phyloP scores from a whole-genome alignment of 2,113 vertebrate species.

The Notarius lentiginosus region DNA sequence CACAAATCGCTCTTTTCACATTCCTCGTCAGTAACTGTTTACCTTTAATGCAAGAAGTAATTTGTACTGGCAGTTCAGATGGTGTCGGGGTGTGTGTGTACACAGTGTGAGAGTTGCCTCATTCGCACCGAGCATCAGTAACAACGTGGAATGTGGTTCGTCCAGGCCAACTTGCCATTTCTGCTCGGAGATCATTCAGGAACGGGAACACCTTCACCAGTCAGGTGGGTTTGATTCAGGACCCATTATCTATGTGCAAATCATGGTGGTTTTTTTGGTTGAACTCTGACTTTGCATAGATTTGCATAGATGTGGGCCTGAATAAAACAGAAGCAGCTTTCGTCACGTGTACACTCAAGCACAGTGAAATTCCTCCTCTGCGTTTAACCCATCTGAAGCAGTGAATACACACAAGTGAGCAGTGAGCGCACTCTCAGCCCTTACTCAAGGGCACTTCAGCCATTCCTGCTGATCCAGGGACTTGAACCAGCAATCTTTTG shows the following conservation, averaged over 20 bases:
- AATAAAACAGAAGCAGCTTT: neutral
- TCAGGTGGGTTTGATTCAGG: neutral
- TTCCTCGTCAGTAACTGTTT: neutral
- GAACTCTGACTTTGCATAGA: neutral
- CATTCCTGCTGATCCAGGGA: too few species aligned
- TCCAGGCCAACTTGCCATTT: conserved; percentile 11
- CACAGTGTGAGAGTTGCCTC: neutral
- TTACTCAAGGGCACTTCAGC: too few species aligned
- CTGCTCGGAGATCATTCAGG: neutral
- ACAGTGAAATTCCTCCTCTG: too few species aligned
- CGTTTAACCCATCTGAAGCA: too few species aligned
- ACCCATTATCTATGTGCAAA: too few species aligned
- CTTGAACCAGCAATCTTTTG: too few species aligned
- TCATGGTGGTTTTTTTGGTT: neutral
- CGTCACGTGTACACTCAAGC: too few species aligned
- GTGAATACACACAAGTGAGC: too few species aligned
- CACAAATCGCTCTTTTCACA: neutral
- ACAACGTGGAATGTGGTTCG: conserved; percentile 38
- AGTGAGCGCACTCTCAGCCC: too few species aligned
- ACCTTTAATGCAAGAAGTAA: neutral
- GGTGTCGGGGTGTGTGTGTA: neutral
- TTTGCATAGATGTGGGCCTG: neutral
- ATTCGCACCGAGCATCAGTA: neutral
- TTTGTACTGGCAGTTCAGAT: neutral
- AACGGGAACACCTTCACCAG: neutral